Evolutionary conservation across 2,797 vertebrate genomes (phyloP), one percentile per base, ranked within the genome.

Genomic region (Micropoecilia bifurca): DNA sequence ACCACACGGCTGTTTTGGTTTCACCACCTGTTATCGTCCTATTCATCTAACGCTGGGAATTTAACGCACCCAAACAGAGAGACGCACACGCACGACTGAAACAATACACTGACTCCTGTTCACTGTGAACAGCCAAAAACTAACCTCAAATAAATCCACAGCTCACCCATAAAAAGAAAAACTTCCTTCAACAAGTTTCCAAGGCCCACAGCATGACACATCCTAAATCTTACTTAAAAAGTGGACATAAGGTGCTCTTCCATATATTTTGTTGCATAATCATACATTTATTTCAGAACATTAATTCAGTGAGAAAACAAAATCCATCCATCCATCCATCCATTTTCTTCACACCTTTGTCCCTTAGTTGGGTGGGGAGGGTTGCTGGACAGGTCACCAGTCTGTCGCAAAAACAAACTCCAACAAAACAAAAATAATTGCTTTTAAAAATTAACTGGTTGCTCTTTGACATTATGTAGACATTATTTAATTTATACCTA

Each of bases 21-120:
- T 46, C 80, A 88, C 91, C 93, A 93, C 91, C 92, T 94, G 93
- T 93, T 91, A 87, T 69, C 71, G 82, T 85, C 87, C 77, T 76
- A 85, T 85, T 88, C 63, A 80, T 76, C 66, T 76, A 80, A 87
- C 55, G 8, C 69, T 59, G 80, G 59, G 63, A 87, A 88, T 81
- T 71, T 69, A 61, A 80, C 76, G 74, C 71, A 74, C 75, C 69
- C 73, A 68, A 71, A 71, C 57, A 46, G 61, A 55, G 57, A 61
- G 73, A 59, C 63, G 18, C 39, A 74, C 76, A 57, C 66, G 50
- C 43, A 74, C 43, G 30, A 55, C 63, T 68, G 36, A 28, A 50
- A 55, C 57, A 55, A 59, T 48, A 33, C 25, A 22, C 28, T 41
- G 33, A 66, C 18, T 66, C 59, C 71, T 48, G 14, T 43, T 79